Conservation (phyloP, 1,140 invertebrate genomes). For the Drosophila sproati region DNA sequence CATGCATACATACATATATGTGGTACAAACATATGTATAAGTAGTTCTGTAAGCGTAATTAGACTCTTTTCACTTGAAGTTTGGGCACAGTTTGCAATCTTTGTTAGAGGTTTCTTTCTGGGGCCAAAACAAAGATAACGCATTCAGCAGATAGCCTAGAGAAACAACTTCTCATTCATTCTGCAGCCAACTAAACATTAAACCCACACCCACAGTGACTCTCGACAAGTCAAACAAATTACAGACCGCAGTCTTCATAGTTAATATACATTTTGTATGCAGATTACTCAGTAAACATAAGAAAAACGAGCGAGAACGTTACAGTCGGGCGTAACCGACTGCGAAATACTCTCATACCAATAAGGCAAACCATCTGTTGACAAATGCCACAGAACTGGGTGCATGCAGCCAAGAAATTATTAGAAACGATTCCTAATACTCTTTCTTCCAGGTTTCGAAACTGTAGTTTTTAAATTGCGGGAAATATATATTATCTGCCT, state of each 20-base stretch:
- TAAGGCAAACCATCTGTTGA: no score
- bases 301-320: conserved; percentile 3
- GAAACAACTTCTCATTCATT: conserved; percentile 36
- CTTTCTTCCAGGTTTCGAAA: no score
- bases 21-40: not conserved
- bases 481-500: no score
- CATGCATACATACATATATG: no score
- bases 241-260: conserved; percentile 21
- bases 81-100: conserved; percentile 31
- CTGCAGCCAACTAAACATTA: conserved; percentile 27
- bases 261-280: not conserved
- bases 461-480: no score
- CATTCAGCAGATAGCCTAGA: conserved; percentile 49
- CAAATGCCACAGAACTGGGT: no score
- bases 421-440: no score
- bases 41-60: conserved; percentile 22
- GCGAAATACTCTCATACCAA: no score
- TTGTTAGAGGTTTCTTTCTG: conserved; percentile 14
- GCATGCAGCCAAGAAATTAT: no score
- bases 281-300: conserved; percentile 28
- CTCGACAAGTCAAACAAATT: conserved; percentile 46
- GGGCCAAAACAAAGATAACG: conserved; percentile 66
- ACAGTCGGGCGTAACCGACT: no score
- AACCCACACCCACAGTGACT: not conserved
- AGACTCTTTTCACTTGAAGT: conserved; percentile 6